Conservation (phyloP, 2,797 vertebrate species). For the Halcyon chelicuti region DNA sequence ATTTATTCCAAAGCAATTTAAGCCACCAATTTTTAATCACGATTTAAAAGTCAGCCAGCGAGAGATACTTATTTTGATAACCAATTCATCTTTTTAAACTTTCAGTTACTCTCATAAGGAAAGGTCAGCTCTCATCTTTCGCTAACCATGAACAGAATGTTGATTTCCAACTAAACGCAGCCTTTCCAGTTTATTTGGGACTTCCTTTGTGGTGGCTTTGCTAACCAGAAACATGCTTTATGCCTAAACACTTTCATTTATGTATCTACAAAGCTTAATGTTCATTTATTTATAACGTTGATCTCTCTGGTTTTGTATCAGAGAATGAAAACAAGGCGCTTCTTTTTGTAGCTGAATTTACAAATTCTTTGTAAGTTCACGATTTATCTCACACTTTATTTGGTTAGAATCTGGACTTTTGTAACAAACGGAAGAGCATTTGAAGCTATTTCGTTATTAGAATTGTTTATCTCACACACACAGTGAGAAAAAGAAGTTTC, state of each 20-base stretch:
- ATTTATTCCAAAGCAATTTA: background rate
- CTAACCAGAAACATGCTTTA: background rate
- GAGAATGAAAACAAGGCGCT: background rate
- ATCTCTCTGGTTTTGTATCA: background rate
- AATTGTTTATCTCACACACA: background rate
- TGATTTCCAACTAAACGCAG: slow-evolving; percentile 5
- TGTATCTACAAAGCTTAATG: background rate
- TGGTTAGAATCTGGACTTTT: background rate
- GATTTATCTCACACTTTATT: background rate
- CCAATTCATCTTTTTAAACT: slow-evolving; percentile 31
- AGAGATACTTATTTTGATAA: slow-evolving; percentile 34
- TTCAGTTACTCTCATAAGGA: slow-evolving; percentile 4
- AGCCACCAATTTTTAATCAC: slow-evolving; percentile 6
- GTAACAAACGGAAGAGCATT: background rate
- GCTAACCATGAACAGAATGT: slow-evolving; percentile 20
- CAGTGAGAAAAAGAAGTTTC: background rate
- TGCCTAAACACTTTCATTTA: background rate
- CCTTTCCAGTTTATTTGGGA: background rate
- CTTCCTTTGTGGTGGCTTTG: background rate
- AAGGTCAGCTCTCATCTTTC: slow-evolving; percentile 49
- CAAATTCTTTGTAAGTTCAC: background rate
- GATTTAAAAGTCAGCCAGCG: slow-evolving; percentile 38
- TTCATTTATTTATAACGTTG: background rate
- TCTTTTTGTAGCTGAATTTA: background rate
- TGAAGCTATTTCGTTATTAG: background rate